Base-by-base conservation (phyloP, 2,888 invertebrate genomes). In the Pristionchus fissidentatus region DNA sequence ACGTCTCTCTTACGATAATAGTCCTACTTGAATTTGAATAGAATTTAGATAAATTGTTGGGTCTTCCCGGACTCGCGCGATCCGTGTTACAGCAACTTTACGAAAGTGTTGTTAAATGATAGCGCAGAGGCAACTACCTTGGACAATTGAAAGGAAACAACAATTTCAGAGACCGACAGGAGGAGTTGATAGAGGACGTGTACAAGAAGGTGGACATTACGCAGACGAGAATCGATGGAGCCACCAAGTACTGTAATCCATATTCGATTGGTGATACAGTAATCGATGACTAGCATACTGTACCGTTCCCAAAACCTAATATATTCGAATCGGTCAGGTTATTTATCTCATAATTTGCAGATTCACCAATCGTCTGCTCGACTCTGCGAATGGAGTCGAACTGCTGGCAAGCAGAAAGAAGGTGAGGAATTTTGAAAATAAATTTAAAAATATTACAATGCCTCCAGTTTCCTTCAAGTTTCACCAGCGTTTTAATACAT, bases 351-450 rank as follows among this genome's bases (percentile, higher is more conserved):
- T 29, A 26, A 22, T 7, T 83, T 88, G 83, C 66, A 89, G 87
- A 57, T 90, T 90, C 84, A 87, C 91, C 5, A 83, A 87, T 13
- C 86, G 89, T 19, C 87, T 91, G n/a, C 83, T 90, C 19, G 86
- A 86, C 5, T 86, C 89, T 52, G 88, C 88, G 13, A 90, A 88
- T 41, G 88, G 88, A 8, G 79, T 89, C 73, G 90, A 91, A 70
- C 62, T 90, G 62, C 84, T 90, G 22, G 88, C 88, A 13, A 90
- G 89, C 55, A 84, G 90, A 3, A 86, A 87, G 70, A 91, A 90
- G 84, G 80, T 81, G 43, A 60, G 80, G 13, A 10, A n/a, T 38
- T 41, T 10, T 62, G 15, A n/a, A n/a, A n/a, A n/a, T n/a, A n/a
- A n/a, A n/a, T n/a, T n/a, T n/a, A n/a, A n/a, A n/a, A n/a, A n/a